phyloP scores from a whole-genome alignment of 2,797 vertebrate species.

The Lagodon rhomboides region DNA sequence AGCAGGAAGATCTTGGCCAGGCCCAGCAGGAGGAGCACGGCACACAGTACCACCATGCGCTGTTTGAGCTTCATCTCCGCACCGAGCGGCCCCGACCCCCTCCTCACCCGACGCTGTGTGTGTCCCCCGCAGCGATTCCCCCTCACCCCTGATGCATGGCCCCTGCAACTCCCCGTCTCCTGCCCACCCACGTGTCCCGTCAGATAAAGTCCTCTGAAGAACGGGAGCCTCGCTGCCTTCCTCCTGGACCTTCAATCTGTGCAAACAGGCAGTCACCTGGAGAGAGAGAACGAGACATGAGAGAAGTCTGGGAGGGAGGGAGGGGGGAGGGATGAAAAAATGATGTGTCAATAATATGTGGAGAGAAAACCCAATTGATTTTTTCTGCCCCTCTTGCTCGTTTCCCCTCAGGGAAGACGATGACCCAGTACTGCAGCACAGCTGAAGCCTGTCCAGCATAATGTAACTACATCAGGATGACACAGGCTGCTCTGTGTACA shows the following conservation, averaged over 20 bases:
- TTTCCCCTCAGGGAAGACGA: conserved; percentile 47
- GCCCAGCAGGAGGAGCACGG: conserved; percentile 96
- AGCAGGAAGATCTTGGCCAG: conserved; percentile 98
- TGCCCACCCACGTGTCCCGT: neutral
- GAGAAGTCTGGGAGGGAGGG: neutral
- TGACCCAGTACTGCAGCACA: conserved; percentile 72
- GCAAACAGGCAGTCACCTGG: conserved; percentile 30
- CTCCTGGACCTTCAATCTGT: conserved; percentile 2
- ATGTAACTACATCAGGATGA: conserved; percentile 39
- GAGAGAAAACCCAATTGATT: conserved; percentile 62
- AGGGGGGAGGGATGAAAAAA: conserved; percentile 21
- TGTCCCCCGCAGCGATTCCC: conserved; percentile 46
- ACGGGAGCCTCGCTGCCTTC: conserved; percentile 1
- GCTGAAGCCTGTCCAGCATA: conserved; percentile 42
- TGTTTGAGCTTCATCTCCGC: conserved; percentile 98
- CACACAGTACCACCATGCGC: conserved; percentile 94
- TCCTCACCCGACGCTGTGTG: conserved; percentile 55
- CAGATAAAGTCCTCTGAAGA: conserved; percentile 16
- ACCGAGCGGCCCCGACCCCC: conserved; percentile 45
- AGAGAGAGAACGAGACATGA: conserved; percentile 5
- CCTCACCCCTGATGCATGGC: conserved; percentile 83
- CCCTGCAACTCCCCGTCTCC: conserved; percentile 23
- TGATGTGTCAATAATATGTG: conserved; percentile 49
- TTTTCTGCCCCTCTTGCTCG: conserved; percentile 29
- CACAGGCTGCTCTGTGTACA: conserved; percentile 15